Evolutionary conservation across 2,888 invertebrate genomes (phyloP), one percentile per base, ranked within the genome.

Genomic region (Pseudoips prasinana): DNA sequence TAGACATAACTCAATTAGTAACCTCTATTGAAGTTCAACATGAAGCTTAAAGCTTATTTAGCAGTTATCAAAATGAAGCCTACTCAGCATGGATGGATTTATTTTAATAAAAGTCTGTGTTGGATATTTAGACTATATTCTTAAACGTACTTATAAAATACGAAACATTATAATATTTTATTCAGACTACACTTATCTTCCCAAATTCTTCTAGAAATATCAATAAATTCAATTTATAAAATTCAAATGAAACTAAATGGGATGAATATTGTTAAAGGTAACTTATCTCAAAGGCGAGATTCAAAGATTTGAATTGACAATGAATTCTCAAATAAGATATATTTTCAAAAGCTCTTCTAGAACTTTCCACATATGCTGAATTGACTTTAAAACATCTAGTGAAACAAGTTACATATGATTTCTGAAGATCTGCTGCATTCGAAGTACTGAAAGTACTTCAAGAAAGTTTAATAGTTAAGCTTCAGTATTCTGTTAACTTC

Each of bases 281-380:
- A 3, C 14, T 38, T 42, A 43, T 53, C 48, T 53, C 23, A 44
- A 52, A 52, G 25, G 29, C 29, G 37, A n/a, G 39, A 31, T n/a
- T n/a, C 29, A 40, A 42, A 29, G 42, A 56, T 49, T 48, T 36
- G 39, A 46, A 59, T 43, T 48, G 46, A 49, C 39, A 31, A 33
- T 42, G 14, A 7, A 25, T 22, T 25, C 53, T 28, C 32, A 47
- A 47, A 51, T 49, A 44, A 35, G 53, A 53, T 48, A 38, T 53
- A 48, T 56, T 52, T 55, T 55, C 51, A 46, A 53, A 65, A 59
- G 57, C 49, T 44, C 40, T 62, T 63, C 25, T 30, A 29, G 52
- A 59, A 47, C 58, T 59, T 55, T 41, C 52, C 53, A 42, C 58
- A 57, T 58, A 60, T 44, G 55, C 49, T 50, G 53, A 61, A 47